Conservation (phyloP, 2,888 invertebrate species). For the Limnephilus rhombicus region DNA sequence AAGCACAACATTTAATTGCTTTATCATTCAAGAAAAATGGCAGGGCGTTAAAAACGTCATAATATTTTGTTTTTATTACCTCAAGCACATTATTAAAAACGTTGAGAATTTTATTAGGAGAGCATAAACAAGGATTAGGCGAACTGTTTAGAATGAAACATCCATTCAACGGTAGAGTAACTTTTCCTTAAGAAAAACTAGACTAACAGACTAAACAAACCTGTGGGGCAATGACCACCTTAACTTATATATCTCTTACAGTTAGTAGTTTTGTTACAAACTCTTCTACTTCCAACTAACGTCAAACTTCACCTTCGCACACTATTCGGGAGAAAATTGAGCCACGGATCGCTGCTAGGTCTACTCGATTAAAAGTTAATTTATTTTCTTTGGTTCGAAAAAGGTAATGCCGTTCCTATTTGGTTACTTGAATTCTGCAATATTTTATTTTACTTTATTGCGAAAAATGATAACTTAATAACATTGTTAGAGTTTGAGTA, state of each 20-base stretch:
- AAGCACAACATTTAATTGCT: background rate
- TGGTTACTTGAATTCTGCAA: background rate
- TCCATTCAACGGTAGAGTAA: background rate
- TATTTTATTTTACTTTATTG: background rate
- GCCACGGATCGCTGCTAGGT: constrained; percentile 6
- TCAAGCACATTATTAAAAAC: constrained; percentile 8
- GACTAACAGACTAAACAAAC: constrained; percentile 63
- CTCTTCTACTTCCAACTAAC: constrained; percentile 56
- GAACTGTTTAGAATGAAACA: background rate
- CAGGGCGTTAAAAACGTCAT: background rate
- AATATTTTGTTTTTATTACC: background rate
- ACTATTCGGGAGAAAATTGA: constrained; percentile 62
- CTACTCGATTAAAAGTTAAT: constrained; percentile 11
- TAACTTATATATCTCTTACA: constrained; percentile 47
- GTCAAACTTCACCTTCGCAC: constrained; percentile 60
- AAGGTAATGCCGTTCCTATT: background rate
- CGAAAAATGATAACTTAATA: no score
- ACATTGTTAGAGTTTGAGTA: no score
- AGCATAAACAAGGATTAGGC: constrained; percentile 29
- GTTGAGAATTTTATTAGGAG: constrained; percentile 4
- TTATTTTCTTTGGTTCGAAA: background rate
- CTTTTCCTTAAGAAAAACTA: constrained; percentile 50
- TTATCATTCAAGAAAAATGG: background rate
- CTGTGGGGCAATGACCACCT: constrained; percentile 64
- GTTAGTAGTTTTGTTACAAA: constrained; percentile 61